These are phyloP conservation scores for Hyla sarda DNA, from an alignment of 2,113 vertebrate genomes.

Conservation along the genomic window DNA sequence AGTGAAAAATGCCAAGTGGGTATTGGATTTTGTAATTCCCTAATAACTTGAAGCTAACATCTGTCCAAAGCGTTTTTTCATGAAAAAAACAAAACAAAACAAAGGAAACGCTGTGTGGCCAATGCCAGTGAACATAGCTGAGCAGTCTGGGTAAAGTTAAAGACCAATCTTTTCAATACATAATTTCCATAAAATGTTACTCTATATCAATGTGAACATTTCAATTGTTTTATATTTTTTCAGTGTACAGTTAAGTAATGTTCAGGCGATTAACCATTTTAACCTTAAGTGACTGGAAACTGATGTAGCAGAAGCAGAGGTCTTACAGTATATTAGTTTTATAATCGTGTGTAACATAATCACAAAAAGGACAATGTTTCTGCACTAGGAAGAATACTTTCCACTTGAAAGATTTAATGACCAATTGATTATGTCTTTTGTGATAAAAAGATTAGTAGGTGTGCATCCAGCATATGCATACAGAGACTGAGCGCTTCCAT, in stretches of 20 bases:
- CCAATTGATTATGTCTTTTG: slow-evolving; percentile 20
- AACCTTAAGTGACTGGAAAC: background rate
- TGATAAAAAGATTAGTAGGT: slow-evolving; percentile 34
- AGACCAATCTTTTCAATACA: background rate
- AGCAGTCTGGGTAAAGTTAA: background rate
- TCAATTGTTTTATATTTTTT: background rate
- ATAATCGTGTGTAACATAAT: background rate
- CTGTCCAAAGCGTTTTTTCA: no score
- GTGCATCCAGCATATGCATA: background rate
- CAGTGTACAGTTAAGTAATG: slow-evolving; percentile 4
- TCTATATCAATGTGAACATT: background rate
- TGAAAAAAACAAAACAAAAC: no score
- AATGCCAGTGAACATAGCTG: no score
- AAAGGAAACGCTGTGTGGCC: no score
- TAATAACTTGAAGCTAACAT: no score
- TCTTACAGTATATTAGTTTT: background rate
- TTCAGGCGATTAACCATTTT: background rate
- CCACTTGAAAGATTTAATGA: slow-evolving; percentile 1
- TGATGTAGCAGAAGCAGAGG: background rate
- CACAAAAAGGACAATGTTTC: slow-evolving; percentile 14
- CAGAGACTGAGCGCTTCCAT: background rate
- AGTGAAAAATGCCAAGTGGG: no score
- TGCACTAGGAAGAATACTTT: background rate
- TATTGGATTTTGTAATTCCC: no score
- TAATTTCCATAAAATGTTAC: background rate